Evolutionary conservation across 2,888 invertebrate species (phyloP), one percentile per base, ranked within the genome.

Genomic region (Iselma pallidipennis): DNA sequence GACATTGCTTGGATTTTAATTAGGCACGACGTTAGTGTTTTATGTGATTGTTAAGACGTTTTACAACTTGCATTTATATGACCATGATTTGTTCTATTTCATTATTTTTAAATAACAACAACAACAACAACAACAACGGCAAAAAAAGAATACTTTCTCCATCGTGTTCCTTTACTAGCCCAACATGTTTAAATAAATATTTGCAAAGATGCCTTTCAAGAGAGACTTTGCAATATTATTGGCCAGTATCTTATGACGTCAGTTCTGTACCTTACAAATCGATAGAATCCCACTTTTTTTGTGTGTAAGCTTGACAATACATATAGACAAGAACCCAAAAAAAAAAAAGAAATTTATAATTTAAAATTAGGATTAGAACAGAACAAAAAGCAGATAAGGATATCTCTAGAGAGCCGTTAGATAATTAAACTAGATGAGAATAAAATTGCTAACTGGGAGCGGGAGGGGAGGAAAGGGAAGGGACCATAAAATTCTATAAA

Each of bases 1-100:
- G 54, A 62, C 54, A 54, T 51, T 55, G 26, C 31, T 16, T 57
- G 61, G 53, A 50, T 62, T 62, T 62, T 62, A 62, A 60, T 60
- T 60, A 53, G 50, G 31, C 58, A 21, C 53, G 45, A 59, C 48
- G 42, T 42, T 58, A 53, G 51, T 54, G 26, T 42, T 55, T 55
- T 53, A 33, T 57, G 51, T 37, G 51, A 45, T 50, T 29, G 33
- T 49, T 42, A 60, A 60, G 60, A 60, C 19, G 37, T 14, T 37
- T 37, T 37, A 37, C 37, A 37, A 19, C 55, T 25, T 61, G 61
- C 60, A 60, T 60, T 61, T 61, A 61, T 57, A 61, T 61, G 54
- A 50, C 53, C 37, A 37, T 31, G 61, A 61, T 61, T 61, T 57
- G 61, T 61, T 55, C 23, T n/a, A 23, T 33, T 37, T 60, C 56